Evolutionary conservation across 2,888 invertebrate genomes (phyloP).

Genomic region (Acanthosepion lycidas): DNA sequence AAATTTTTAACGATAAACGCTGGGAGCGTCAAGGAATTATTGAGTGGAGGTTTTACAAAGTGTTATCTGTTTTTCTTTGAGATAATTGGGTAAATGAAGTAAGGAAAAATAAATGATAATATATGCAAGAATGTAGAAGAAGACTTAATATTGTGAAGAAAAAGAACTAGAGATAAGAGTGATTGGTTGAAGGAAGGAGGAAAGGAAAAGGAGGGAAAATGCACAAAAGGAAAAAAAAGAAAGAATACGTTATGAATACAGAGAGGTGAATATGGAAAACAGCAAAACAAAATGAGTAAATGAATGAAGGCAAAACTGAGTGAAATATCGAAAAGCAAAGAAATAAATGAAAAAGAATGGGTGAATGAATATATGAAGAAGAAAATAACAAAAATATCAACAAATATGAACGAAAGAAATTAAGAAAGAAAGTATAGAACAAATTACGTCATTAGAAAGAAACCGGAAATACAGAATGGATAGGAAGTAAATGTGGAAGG

Average conservation of each 20-base stretch:
- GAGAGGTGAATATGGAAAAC: neutral
- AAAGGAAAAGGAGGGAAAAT: too few relatives aligned
- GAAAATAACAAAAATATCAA: too few relatives aligned
- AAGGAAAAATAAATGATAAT: too few relatives aligned
- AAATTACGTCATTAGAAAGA: neutral
- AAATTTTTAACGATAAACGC: neutral
- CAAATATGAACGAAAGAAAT: neutral
- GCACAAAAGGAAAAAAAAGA: too few relatives aligned
- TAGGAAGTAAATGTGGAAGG: neutral
- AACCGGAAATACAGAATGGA: neutral
- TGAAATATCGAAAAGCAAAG: neutral
- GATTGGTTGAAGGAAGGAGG: too few relatives aligned
- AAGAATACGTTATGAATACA: too few relatives aligned
- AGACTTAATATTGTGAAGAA: too few relatives aligned
- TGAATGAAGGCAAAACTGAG: neutral
- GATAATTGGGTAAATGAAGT: neutral
- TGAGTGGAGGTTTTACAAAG: too few relatives aligned
- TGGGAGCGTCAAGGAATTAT: neutral
- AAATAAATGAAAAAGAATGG: too few relatives aligned
- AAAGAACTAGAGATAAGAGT: too few relatives aligned
- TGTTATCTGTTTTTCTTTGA: neutral
- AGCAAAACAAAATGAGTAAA: neutral
- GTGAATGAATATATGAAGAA: too few relatives aligned
- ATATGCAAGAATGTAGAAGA: too few relatives aligned
- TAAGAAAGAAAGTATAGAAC: neutral